Conservation (phyloP, 1,140 invertebrate species). For the Vanessa tameamea region DNA sequence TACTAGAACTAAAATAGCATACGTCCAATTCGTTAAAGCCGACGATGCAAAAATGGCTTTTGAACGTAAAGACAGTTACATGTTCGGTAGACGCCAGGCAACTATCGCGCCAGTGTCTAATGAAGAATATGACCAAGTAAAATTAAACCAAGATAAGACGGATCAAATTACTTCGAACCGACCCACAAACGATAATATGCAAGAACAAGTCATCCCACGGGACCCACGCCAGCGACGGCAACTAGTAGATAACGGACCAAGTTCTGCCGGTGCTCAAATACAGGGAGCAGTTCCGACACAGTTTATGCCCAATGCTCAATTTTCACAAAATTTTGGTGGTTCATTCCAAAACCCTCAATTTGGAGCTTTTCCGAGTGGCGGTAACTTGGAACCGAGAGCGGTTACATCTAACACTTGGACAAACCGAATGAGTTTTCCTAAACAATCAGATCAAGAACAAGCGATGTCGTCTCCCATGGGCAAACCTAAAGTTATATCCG, state of each 20-base stretch:
- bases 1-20: slow-evolving; percentile 83
- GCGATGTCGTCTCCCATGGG: slow-evolving; percentile 33
- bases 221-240: slow-evolving; percentile 65
- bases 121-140: slow-evolving; percentile 63
- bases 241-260: slow-evolving; percentile 45
- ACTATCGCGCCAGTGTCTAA: slow-evolving; percentile 49
- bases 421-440: slow-evolving; percentile 49
- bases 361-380: slow-evolving; percentile 48
- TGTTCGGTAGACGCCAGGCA: slow-evolving; percentile 61
- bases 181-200: slow-evolving; percentile 25
- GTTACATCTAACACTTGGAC: slow-evolving; percentile 51
- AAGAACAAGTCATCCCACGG: slow-evolving; percentile 46
- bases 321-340: slow-evolving; percentile 48
- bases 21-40: slow-evolving; percentile 86
- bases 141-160: slow-evolving; percentile 47
- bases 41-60: slow-evolving; percentile 85
- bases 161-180: slow-evolving; percentile 4
- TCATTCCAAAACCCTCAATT: slow-evolving; percentile 51
- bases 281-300: slow-evolving; percentile 27
- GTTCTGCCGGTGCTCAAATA: slow-evolving; percentile 13
- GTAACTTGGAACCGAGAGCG: slow-evolving; percentile 54
- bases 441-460: slow-evolving; percentile 31
- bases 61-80: slow-evolving; percentile 70
- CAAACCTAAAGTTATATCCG: slow-evolving; percentile 39
- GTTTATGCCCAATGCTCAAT: slow-evolving; percentile 49